phyloP scores from a whole-genome alignment of 2,113 vertebrate genomes.

The Oreochromis niloticus region DNA sequence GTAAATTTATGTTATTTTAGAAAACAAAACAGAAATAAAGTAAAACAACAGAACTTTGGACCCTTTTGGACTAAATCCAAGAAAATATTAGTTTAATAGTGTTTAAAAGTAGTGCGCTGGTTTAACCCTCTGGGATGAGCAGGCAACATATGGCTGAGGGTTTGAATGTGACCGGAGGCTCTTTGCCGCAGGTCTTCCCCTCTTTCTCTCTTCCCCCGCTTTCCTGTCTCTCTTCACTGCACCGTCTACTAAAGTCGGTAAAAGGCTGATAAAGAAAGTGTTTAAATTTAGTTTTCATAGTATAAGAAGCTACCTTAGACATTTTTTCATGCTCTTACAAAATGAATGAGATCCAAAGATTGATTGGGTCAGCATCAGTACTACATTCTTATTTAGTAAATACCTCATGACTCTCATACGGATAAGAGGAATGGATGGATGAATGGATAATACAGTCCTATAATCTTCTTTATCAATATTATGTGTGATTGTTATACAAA shows the following conservation, averaged over 20 bases:
- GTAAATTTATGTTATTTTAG: not conserved
- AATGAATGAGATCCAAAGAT: too few species aligned
- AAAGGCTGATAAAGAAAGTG: too few species aligned
- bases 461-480: not conserved
- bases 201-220: too few species aligned
- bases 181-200: too few species aligned
- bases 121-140: not conserved
- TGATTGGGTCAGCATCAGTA: not conserved
- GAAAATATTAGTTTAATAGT: not conserved
- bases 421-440: not conserved
- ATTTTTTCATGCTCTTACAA: too few species aligned
- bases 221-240: too few species aligned
- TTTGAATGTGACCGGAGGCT: too few species aligned
- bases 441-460: not conserved
- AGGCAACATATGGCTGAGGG: not conserved
- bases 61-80: not conserved
- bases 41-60: not conserved
- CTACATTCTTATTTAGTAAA: not conserved
- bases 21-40: not conserved
- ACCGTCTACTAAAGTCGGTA: too few species aligned
- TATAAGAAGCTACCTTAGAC: too few species aligned
- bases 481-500: not conserved
- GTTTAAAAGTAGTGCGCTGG: not conserved
- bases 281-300: too few species aligned
- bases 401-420: not conserved